Evolutionary conservation across 2,113 vertebrate genomes (phyloP).

Genomic region (Myxocyprinus asiaticus): DNA sequence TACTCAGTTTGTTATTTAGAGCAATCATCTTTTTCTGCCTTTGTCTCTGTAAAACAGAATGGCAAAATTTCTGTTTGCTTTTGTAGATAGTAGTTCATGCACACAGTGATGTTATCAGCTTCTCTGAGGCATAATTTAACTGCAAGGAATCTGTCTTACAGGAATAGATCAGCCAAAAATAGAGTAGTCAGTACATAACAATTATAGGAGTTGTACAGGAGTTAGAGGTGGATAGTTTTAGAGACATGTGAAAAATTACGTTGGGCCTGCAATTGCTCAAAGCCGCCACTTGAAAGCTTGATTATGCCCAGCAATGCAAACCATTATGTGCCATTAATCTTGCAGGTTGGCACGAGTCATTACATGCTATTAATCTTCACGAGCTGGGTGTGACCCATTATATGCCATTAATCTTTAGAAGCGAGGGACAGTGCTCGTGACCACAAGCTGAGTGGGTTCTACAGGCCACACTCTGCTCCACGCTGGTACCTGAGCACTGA

Average conservation of each 20-base stretch:
- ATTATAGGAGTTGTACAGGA: too few relatives aligned
- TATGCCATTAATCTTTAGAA: constrained; percentile 54
- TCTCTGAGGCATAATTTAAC: too few relatives aligned
- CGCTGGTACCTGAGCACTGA: constrained; percentile 28
- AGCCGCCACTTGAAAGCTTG: constrained; percentile 54
- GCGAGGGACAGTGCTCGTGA: neutral
- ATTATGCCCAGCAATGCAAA: constrained; percentile 56
- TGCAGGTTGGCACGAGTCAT: constrained; percentile 54
- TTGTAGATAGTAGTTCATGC: too few relatives aligned
- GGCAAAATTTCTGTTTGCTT: too few relatives aligned
- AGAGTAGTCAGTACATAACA: too few relatives aligned
- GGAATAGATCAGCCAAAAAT: too few relatives aligned
- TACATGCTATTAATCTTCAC: constrained; percentile 58
- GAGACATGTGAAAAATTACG: constrained; percentile 52
- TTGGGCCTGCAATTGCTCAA: constrained; percentile 56
- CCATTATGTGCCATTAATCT: constrained; percentile 64
- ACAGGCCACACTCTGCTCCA: constrained; percentile 41
- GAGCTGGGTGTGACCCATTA: constrained; percentile 56
- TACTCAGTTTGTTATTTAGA: too few relatives aligned
- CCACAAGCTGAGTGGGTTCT: constrained; percentile 23
- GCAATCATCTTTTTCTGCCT: too few relatives aligned
- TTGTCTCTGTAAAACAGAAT: too few relatives aligned
- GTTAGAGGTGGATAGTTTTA: constrained; percentile 22
- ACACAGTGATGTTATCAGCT: too few relatives aligned
- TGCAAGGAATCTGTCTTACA: too few relatives aligned